phyloP scores from a whole-genome alignment of 2,113 vertebrate species.

The Ciconia boyciana region DNA sequence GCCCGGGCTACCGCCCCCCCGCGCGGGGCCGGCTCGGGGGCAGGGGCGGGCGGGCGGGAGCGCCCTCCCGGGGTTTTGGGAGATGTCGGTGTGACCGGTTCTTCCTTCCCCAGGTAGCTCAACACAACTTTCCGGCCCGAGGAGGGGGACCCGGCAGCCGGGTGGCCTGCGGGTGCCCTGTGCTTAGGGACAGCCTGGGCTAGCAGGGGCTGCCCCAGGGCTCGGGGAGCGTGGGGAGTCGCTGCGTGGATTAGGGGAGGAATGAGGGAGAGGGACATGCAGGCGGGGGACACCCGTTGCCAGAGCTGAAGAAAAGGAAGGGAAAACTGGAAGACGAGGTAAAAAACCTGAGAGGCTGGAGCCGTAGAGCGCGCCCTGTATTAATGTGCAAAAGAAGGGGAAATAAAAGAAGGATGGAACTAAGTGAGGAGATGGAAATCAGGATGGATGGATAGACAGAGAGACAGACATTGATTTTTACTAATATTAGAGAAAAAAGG shows the following conservation, averaged over 20 bases:
- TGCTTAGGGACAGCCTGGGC: no score
- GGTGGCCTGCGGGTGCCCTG: neutral
- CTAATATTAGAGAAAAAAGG: neutral
- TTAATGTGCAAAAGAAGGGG: neutral
- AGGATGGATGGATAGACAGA: neutral
- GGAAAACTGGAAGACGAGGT: neutral
- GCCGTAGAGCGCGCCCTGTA: accelerated
- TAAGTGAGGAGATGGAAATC: neutral
- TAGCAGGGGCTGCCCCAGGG: neutral
- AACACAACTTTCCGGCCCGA: neutral
- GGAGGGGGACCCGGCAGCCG: neutral
- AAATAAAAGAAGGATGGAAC: neutral
- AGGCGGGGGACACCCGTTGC: neutral
- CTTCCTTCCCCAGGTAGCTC: neutral
- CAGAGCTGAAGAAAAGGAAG: neutral
- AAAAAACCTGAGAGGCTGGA: neutral
- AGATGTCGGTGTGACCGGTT: neutral
- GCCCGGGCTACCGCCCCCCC: neutral
- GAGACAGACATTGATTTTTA: neutral
- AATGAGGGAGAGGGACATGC: neutral
- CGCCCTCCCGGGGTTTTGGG: neutral
- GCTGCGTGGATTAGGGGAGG: neutral
- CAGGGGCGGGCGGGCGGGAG: neutral
- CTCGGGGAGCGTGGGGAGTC: neutral
- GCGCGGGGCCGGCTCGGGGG: neutral